Conservation (phyloP, 35 echinoderm and acorn worm genomes). For the Heliocidaris erythrogramma region DNA sequence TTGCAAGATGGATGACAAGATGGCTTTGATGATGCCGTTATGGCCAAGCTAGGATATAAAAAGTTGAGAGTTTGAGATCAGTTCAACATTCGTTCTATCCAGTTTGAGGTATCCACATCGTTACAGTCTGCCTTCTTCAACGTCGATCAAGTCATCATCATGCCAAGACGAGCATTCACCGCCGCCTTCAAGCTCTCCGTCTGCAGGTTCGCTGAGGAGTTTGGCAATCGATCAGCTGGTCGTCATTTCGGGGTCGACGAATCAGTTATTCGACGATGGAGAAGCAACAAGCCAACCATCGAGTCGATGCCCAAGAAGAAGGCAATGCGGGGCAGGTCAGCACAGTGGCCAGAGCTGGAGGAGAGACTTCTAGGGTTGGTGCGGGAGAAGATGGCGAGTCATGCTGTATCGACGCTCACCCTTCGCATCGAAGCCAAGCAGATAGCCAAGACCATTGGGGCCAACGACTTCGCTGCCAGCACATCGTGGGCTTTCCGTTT, state of each 20-base stretch:
- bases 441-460: neutral
- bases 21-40: too few relatives aligned
- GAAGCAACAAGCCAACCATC: neutral
- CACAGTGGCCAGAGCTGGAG: too few relatives aligned
- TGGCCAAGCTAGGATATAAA: too few relatives aligned
- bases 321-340: too few relatives aligned
- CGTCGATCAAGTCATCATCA: too few relatives aligned
- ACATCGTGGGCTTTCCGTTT: neutral
- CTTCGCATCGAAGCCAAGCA: neutral
- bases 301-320: too few relatives aligned
- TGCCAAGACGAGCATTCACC: neutral
- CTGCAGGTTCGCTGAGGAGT: constrained; percentile 34
- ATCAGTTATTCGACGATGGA: constrained; percentile 49
- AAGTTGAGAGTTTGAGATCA: too few relatives aligned
- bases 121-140: too few relatives aligned
- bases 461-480: neutral
- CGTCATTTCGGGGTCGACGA: constrained; percentile 42
- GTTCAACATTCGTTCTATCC: too few relatives aligned
- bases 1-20: too few relatives aligned
- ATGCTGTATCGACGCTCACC: neutral
- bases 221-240: constrained; percentile 50
- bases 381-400: neutral
- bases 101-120: too few relatives aligned
- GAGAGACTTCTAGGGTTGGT: too few relatives aligned
- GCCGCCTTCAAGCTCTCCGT: constrained; percentile 8